These are phyloP conservation scores for Chlorops oryzae DNA, from an alignment of 1,140 invertebrate species.

Conservation along the genomic window DNA sequence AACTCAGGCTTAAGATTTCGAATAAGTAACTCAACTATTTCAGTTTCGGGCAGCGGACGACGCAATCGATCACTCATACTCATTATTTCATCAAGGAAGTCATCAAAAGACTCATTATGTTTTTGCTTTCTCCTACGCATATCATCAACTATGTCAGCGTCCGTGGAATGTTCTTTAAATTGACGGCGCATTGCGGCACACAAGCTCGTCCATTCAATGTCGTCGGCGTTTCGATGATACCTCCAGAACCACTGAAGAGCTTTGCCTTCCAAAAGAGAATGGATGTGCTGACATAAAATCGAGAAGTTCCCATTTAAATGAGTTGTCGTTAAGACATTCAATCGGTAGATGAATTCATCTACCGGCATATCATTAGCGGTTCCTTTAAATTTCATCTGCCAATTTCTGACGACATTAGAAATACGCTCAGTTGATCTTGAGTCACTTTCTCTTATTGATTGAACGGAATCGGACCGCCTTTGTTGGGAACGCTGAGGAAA, in stretches of 20 bases:
- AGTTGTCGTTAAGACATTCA: background rate
- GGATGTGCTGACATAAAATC: too few relatives aligned
- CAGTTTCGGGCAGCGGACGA: background rate
- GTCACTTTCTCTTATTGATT: too few relatives aligned
- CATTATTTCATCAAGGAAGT: background rate
- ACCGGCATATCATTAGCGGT: background rate
- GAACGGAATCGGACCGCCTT: too few relatives aligned
- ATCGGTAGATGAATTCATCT: background rate
- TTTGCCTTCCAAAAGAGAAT: too few relatives aligned
- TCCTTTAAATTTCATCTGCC: too few relatives aligned
- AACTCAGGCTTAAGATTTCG: conserved; percentile 1
- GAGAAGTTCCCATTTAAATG: background rate
- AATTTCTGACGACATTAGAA: too few relatives aligned
- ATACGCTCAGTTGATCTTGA: too few relatives aligned
- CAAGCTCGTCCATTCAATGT: background rate
- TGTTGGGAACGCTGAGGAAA: too few relatives aligned
- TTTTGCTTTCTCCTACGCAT: background rate
- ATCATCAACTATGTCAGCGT: background rate
- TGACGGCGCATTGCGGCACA: background rate
- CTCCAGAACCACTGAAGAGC: conserved; percentile 4
- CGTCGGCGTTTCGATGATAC: background rate
- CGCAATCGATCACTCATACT: background rate
- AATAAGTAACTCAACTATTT: background rate
- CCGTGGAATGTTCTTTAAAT: background rate
- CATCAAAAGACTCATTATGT: background rate